Base-by-base conservation (phyloP, 2,797 vertebrate genomes). In the Uromys caudimaculatus region DNA sequence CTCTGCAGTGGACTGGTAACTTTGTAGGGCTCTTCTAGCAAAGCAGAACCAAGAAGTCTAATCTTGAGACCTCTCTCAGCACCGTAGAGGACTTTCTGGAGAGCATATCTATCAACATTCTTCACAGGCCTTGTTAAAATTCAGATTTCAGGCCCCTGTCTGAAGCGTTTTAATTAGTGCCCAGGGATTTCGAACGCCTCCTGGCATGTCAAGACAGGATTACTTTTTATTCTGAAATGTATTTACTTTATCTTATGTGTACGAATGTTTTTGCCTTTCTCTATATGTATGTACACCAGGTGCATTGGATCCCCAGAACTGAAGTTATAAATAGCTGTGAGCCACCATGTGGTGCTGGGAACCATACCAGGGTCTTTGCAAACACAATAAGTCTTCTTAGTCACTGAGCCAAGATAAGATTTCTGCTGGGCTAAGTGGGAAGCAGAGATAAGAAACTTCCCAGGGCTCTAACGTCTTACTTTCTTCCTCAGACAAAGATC, bases 401-500 rank as follows among this genome's bases (percentile, higher is more conserved):
- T 21, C 21, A 24, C 62, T 24, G 12, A 52, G 44, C 47, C 62
- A 69, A 86, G n/a, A 77, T 11, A 27, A 38, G 69, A n/a, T 77
- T 95, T 96, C 56, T 64, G 76, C 11, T 71, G 77, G 8, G 2
- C 35, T n/a, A 50, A 7, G 8, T 12, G 0, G 29, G 29, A 16
- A 23, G 9, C 19, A 13, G 23, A 64, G 60, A 16, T 19, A 21
- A 89, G 75, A 81, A 41, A 56, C 54, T 73, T 69, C 79, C 35
- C 1, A 0, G 35, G 0, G 2, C 56, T 97, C 95, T 88, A 71
- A 90, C 0, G 2, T 35, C 88, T n/a, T 86, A 11, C 54, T 89
- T 27, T 88, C 1, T 77, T 93, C 16, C 91, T 92, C 91, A 99
- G 99, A 69, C 52, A 98, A 98, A 27, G 98, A 98, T 38, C 97